These are phyloP conservation scores for Chloropsis hardwickii DNA, from an alignment of 2,113 vertebrate genomes.

Conservation along the genomic window DNA sequence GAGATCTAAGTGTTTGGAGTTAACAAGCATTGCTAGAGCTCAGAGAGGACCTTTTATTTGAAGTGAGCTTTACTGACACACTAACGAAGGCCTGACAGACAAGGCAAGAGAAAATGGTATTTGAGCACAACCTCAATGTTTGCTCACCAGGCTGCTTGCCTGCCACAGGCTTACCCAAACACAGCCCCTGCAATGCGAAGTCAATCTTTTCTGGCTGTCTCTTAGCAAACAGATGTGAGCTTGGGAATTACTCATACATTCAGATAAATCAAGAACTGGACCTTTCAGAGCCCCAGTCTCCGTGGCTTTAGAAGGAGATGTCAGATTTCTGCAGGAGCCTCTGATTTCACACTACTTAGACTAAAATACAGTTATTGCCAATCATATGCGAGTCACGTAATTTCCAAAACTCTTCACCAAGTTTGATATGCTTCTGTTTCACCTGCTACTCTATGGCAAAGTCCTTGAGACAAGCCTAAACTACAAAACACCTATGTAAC, in stretches of 20 bases:
- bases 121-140: conserved; percentile 64
- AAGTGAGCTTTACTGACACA: conserved; percentile 36
- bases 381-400: not conserved
- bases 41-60: not conserved
- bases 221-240: conserved; percentile 58
- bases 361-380: not conserved
- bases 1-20: not conserved
- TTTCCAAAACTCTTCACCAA: not conserved
- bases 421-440: rapidly evolving
- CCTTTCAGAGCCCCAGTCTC: not conserved
- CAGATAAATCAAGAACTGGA: conserved; percentile 42
- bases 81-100: conserved; percentile 41
- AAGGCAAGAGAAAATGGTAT: conserved; percentile 40
- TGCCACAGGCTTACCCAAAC: conserved; percentile 42
- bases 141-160: conserved; percentile 29
- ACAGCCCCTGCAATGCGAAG: not conserved
- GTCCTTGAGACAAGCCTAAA: not conserved
- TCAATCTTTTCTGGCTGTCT: conserved; percentile 22
- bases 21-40: not conserved
- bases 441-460: not conserved
- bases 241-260: conserved; percentile 52
- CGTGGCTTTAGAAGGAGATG: not conserved
- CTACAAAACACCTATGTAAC: rapidly evolving
- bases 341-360: conserved; percentile 17
- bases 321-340: conserved; percentile 52